Conservation (phyloP, 2,797 vertebrate genomes). For the Melanotaenia trifasciata region DNA sequence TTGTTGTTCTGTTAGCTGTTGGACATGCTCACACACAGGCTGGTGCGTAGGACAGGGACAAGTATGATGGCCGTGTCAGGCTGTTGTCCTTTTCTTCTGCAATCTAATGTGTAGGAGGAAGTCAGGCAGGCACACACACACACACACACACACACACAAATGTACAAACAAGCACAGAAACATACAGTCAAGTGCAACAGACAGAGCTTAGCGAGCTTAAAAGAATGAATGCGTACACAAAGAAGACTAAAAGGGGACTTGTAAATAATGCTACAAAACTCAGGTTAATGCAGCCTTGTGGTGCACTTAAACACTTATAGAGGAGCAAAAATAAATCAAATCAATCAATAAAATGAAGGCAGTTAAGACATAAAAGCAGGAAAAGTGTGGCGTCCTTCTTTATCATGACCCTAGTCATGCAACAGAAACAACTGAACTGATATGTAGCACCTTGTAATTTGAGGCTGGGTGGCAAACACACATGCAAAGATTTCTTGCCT, state of each 20-base stretch:
- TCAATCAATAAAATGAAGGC: constrained; percentile 7
- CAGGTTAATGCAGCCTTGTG: constrained; percentile 31
- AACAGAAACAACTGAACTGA: not conserved
- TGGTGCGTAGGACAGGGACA: constrained; percentile 80
- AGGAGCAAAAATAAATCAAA: not conserved
- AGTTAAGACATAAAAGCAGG: not conserved
- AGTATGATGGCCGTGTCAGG: constrained; percentile 63
- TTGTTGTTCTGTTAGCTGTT: constrained; percentile 65
- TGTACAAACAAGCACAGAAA: constrained; percentile 14
- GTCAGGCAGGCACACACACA: constrained; percentile 38
- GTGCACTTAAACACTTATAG: constrained; percentile 16
- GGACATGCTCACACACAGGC: constrained; percentile 70
- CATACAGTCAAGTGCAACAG: constrained; percentile 34
- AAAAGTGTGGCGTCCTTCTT: constrained; percentile 1
- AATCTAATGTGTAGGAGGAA: constrained; percentile 79
- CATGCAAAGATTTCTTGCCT: not conserved
- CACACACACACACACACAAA: constrained; percentile 4
- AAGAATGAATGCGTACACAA: constrained; percentile 22
- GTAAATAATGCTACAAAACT: constrained; percentile 11
- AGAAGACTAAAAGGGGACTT: constrained; percentile 35
- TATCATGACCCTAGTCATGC: not conserved
- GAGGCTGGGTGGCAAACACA: not conserved
- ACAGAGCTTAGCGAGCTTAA: constrained; percentile 43
- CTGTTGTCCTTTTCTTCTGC: constrained; percentile 77
- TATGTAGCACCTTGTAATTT: not conserved